These are phyloP conservation scores for Mustela lutreola DNA, from an alignment of 2,113 vertebrate species.

Conservation along the genomic window DNA sequence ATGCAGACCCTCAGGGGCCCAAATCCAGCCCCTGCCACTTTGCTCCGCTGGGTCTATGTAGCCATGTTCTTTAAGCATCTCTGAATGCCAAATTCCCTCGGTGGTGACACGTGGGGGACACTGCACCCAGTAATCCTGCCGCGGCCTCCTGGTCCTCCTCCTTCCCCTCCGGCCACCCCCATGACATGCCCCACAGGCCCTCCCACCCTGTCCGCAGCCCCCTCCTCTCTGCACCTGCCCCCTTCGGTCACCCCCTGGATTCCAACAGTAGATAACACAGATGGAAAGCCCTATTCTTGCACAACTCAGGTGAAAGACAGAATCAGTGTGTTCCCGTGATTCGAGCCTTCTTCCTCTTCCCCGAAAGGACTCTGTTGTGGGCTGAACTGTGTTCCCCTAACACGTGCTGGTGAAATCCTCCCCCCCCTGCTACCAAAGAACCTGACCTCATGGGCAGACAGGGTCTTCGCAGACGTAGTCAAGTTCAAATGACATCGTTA, in stretches of 20 bases:
- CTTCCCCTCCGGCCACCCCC: neutral
- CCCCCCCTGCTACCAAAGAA: neutral
- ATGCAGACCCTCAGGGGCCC: no score
- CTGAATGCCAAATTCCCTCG: neutral
- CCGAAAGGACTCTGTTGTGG: no score
- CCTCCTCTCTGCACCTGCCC: neutral
- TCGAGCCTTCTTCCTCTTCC: neutral
- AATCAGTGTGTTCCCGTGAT: accelerated
- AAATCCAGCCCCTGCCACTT: neutral
- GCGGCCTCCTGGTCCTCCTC: neutral
- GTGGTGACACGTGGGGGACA: no score
- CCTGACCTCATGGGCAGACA: neutral
- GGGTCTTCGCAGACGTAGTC: neutral
- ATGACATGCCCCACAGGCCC: no score
- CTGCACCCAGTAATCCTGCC: neutral
- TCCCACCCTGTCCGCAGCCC: neutral
- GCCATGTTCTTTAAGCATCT: no score
- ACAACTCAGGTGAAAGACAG: neutral
- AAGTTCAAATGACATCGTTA: neutral
- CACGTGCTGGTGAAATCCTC: neutral
- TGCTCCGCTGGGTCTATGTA: neutral
- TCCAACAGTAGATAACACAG: neutral
- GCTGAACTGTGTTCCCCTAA: neutral
- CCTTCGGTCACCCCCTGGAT: no score
- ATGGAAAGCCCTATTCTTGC: neutral